Evolutionary conservation across 2,888 invertebrate species (phyloP), one percentile per base, ranked within the genome.

Genomic region (Acrocera orbiculus): DNA sequence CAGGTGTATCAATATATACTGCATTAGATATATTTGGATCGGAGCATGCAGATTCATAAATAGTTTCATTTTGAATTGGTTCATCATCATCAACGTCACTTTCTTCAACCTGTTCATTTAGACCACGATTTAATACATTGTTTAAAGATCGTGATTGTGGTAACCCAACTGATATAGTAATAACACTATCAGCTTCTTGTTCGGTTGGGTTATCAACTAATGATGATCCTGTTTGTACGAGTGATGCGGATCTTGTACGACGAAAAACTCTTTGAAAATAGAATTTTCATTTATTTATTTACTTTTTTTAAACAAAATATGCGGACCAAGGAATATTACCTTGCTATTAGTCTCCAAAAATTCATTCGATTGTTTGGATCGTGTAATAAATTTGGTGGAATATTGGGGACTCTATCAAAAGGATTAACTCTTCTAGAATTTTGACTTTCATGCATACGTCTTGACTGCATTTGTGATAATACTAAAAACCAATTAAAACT

Each of bases 111-210:
- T 41, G 32, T 22, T 42, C 41, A 28, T 40, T 54, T 47, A 59
- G 53, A 52, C 60, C 57, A 47, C 56, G 51, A 50, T 61, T 61
- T 30, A 61, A 47, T 40, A 61, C 53, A 46, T 61, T 61, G 46
- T 61, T 61, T 30, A 60, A 56, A 3, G 45, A 32, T 32, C 42
- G 35, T 8, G 32, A 39, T 22, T 40, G 32, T 23, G 32, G 30
- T 32, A 30, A 22, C 27, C 34, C 27, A 6, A 29, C 36, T 25
- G 32, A 16, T 16, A 24, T 31, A 20, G 37, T 32, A 20, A 27
- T 30, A 31, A 37, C 8, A 35, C 38, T 30, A 20, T 32, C 14
- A 10, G 37, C 28, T 7, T 34, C 30, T 15, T 22, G 17, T 16
- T 11, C 9, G 4, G 23, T 11, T 23, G 11, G 23, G 11, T 23